Percentiles rank a stretch among this genome's conserved stretches.
phyloP scores from a whole-genome alignment of 2,797 vertebrate genomes.

The Rhincodon typus region DNA sequence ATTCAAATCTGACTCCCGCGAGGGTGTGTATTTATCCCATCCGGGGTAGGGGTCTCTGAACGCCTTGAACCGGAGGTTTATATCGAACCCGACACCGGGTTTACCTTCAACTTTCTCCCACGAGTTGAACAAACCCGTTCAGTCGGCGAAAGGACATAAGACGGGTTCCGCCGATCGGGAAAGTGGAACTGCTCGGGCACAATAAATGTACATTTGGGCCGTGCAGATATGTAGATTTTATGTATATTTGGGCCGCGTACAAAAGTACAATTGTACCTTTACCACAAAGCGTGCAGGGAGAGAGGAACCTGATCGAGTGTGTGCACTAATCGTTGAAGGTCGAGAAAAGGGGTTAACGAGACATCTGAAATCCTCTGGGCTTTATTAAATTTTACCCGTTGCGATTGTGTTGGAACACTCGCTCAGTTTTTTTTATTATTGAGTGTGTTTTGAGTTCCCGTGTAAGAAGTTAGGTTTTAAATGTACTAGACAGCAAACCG shows the following conservation, averaged over 20 bases:
- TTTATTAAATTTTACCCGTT: background rate
- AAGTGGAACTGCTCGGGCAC: background rate
- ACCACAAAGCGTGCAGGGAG: no score
- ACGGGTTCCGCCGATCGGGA: background rate
- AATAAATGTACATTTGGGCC: background rate
- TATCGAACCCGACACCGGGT: background rate
- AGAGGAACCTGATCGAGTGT: no score
- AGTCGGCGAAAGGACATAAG: background rate
- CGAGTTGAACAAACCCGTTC: background rate
- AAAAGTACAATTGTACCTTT: background rate
- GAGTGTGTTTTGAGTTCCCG: background rate
- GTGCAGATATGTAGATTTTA: background rate
- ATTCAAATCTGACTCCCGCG: background rate
- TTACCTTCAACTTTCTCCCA: background rate
- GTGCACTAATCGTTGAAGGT: no score
- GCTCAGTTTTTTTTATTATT: background rate
- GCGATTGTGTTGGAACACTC: background rate
- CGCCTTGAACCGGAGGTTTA: background rate
- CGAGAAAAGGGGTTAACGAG: background rate
- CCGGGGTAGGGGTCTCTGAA: background rate
- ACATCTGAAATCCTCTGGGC: no score
- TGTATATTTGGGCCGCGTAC: no score
- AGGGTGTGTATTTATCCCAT: background rate
- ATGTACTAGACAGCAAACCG: background rate
- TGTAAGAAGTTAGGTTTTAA: background rate